Conservation (phyloP, 1,140 invertebrate genomes). For the Phocides pigmalion region DNA sequence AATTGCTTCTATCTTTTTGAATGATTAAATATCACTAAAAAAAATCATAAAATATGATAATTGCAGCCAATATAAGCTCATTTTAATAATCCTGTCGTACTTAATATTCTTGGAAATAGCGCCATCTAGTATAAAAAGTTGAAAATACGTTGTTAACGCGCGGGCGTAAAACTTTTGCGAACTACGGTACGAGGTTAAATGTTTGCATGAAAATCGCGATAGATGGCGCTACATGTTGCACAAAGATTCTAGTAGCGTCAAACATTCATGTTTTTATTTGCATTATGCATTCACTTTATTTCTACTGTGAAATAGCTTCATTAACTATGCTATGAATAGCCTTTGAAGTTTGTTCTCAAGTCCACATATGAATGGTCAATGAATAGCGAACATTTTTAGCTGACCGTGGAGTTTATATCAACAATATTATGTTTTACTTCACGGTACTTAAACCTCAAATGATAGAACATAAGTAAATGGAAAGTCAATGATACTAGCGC, state of each 20-base stretch:
- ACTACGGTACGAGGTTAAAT: not conserved
- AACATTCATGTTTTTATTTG: too few relatives aligned
- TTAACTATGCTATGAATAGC: slow-evolving; percentile 7
- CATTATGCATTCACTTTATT: not conserved
- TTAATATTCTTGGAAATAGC: slow-evolving; percentile 21
- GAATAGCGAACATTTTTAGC: slow-evolving; percentile 5
- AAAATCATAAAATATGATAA: too few relatives aligned
- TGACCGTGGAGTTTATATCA: slow-evolving; percentile 3
- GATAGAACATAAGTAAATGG: too few relatives aligned
- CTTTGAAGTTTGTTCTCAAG: not conserved
- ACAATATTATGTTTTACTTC: too few relatives aligned
- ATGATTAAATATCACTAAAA: too few relatives aligned
- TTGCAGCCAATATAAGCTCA: too few relatives aligned
- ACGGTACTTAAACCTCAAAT: too few relatives aligned
- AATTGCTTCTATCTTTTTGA: too few relatives aligned
- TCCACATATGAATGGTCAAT: slow-evolving; percentile 1
- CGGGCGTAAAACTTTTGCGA: not conserved
- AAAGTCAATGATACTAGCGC: too few relatives aligned
- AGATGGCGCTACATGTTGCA: not conserved
- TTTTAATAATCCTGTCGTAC: not conserved
- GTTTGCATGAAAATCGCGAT: not conserved
- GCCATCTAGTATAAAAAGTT: not conserved
- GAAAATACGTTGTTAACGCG: not conserved
- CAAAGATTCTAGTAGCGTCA: too few relatives aligned
- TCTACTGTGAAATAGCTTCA: not conserved